A percentile compares a stretch with the other conserved stretches of the same genome.
Evolutionary conservation across 2,113 vertebrate species (phyloP).

Genomic region (Electrona antarctica): DNA sequence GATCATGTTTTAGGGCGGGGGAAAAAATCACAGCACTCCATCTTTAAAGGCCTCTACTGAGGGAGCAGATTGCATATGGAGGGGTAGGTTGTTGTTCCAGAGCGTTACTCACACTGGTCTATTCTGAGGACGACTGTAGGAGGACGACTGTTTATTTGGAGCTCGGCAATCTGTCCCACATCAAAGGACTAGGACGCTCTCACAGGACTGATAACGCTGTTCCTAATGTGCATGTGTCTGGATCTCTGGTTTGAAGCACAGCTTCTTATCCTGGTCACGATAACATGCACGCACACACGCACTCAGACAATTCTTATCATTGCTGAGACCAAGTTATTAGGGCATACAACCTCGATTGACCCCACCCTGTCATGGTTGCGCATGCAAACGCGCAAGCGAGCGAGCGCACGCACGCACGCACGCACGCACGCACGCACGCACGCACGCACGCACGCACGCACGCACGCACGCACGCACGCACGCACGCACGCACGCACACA

Average conservation of each 20-base stretch:
- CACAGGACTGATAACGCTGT: background rate
- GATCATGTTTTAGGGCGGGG: too few relatives aligned
- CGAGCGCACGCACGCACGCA: background rate
- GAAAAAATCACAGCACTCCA: too few relatives aligned
- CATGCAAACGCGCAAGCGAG: too few relatives aligned
- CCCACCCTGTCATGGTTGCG: background rate
- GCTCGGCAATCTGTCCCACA: background rate
- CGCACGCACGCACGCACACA: background rate
- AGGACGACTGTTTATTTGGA: background rate
- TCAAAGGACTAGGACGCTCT: background rate
- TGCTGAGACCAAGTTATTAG: background rate
- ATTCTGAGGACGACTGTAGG: background rate
- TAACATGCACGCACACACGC: background rate
- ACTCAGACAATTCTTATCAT: slow-evolving; percentile 10
- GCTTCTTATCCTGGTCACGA: background rate
- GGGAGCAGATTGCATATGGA: too few relatives aligned
- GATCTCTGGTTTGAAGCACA: background rate
- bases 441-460: background rate
- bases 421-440: background rate
- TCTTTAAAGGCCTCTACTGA: too few relatives aligned
- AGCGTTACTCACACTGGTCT: background rate
- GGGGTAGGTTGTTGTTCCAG: too few relatives aligned
- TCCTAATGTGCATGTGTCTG: background rate
- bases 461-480: background rate
- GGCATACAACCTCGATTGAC: background rate